Evolutionary conservation across 2,888 invertebrate species (phyloP), one percentile per base, ranked within the genome.

Genomic region (Cyrtodaria siliqua): DNA sequence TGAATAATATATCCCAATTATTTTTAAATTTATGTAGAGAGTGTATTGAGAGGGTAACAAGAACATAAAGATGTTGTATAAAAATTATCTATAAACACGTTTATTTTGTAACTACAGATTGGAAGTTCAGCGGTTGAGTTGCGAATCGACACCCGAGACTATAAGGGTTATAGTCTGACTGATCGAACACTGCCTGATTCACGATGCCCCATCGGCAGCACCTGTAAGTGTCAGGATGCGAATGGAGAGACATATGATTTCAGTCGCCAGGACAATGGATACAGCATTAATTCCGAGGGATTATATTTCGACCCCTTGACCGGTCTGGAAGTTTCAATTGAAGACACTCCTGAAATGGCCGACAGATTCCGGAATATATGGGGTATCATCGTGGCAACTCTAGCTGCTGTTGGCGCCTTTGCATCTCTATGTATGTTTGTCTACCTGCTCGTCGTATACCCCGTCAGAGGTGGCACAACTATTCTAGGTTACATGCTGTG

Each of bases 401-500:
- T 93, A 16, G 93, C 93, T 2, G 90, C 89, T 2, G 66, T 93
- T 3, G 93, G 94, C 0, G 89, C 92, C 6, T 86, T 93, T 38
- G 76, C 92, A 6, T 89, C 93, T 1, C 62, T 93, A 18, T 90
- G 91, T 20, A 86, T 93, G 67, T 92, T 93, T 60, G 83, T 93
- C 8, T 93, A 93, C 83, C 90, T 93, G 64, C 79, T 92, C 33
- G 87, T 92, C 42, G 90, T 91, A 9, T 93, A 93, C 79, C 93
- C 93, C 0, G 89, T 93, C 53, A 88, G 91, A 2, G 90, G 91
- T 18, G 92, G 92, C 55, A 92, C 93, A 29, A 77, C 93, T 0
- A 89, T 93, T n/a, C 85, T 94, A 2, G 94, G 93, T 2, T 93
- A 92, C 86, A 89, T 93, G 74, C 91, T 93, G 26, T 87, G 93